phyloP scores from a whole-genome alignment of 92 coral and sea anemone genomes.

The Pocillopora meandrina region DNA sequence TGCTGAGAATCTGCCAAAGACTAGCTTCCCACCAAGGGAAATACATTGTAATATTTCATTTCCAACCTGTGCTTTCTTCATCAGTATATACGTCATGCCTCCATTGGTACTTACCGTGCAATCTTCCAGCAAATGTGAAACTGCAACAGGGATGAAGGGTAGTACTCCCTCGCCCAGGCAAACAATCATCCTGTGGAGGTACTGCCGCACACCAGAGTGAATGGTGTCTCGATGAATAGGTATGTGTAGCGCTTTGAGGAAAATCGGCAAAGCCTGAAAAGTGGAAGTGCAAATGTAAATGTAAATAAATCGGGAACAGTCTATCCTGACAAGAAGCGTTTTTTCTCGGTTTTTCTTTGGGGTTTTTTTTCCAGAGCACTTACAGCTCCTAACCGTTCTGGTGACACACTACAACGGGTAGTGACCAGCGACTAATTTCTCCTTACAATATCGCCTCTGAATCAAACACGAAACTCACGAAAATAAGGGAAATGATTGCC shows the following conservation, averaged over 20 bases:
- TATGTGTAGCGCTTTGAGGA: conserved; percentile 81
- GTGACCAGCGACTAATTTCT: too few relatives aligned
- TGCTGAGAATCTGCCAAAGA: too few relatives aligned
- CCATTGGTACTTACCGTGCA: conserved; percentile 61
- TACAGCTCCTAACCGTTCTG: too few relatives aligned
- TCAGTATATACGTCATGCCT: not conserved
- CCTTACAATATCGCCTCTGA: too few relatives aligned
- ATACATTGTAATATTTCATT: too few relatives aligned
- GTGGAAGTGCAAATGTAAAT: not conserved
- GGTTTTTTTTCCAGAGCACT: too few relatives aligned
- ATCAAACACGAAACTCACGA: too few relatives aligned
- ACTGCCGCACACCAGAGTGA: conserved; percentile 97
- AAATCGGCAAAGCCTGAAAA: conserved; percentile 89
- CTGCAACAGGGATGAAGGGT: conserved; percentile 93
- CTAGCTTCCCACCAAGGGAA: too few relatives aligned
- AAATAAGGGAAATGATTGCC: too few relatives aligned
- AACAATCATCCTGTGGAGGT: conserved; percentile 93
- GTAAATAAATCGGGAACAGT: not conserved
- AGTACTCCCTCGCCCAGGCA: conserved; percentile 94
- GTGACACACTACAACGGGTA: too few relatives aligned
- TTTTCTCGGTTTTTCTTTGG: too few relatives aligned
- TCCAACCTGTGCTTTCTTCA: too few relatives aligned
- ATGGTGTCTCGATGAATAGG: conserved; percentile 92
- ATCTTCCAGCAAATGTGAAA: conserved; percentile 85
- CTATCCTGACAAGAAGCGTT: not conserved